These are phyloP conservation scores for Chaetura pelagica DNA, from an alignment of 2,113 vertebrate species.

Conservation along the genomic window DNA sequence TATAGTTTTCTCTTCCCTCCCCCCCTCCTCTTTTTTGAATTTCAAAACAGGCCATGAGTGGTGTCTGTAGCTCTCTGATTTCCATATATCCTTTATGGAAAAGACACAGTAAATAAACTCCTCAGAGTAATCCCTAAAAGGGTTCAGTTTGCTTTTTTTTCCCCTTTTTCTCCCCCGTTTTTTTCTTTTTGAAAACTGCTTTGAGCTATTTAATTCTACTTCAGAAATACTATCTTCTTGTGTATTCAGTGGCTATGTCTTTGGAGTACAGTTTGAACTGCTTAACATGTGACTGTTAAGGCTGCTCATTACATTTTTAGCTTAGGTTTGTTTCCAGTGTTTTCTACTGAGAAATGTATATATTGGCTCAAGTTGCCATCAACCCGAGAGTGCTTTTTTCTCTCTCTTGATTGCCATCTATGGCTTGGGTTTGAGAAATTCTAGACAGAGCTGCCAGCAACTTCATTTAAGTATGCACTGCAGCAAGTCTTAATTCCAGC, in stretches of 20 bases:
- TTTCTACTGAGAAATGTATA: conserved; percentile 45
- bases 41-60: conserved; percentile 96
- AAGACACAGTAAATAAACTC: conserved; percentile 96
- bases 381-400: neutral
- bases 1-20: conserved; percentile 85
- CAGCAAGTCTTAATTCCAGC: conserved; percentile 74
- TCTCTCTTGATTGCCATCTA: neutral
- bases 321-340: conserved; percentile 58
- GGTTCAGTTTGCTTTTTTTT: conserved; percentile 77
- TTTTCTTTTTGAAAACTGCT: conserved; percentile 85
- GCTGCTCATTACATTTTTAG: conserved; percentile 73
- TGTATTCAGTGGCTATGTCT: conserved; percentile 86
- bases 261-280: conserved; percentile 80
- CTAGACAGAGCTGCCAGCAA: neutral
- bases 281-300: conserved; percentile 80
- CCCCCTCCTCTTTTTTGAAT: conserved; percentile 85
- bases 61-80: conserved; percentile 95
- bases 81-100: conserved; percentile 96
- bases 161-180: conserved; percentile 14
- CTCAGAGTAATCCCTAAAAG: conserved; percentile 96
- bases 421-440: conserved; percentile 30
- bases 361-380: conserved; percentile 37
- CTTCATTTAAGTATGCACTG: conserved; percentile 71
- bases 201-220: conserved; percentile 97
- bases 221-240: conserved; percentile 91